Conservation (phyloP, 37 sponge, comb jelly and placozoan species). For the Beroe forskalii region DNA sequence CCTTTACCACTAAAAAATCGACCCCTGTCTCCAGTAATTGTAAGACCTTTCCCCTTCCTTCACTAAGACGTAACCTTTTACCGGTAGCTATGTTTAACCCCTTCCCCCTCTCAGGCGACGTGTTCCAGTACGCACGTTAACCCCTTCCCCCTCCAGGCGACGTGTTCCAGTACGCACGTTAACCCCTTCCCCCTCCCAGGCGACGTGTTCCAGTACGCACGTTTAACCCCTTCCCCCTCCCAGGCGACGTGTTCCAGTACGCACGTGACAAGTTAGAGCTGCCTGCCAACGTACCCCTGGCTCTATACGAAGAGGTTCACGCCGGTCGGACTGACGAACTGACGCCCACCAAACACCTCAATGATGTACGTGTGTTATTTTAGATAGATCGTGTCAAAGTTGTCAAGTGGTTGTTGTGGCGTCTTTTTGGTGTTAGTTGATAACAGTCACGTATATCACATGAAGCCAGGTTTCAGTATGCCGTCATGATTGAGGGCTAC, state of each 20-base stretch:
- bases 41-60: background rate
- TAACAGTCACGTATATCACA: no score
- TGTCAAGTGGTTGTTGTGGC: no score
- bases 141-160: background rate
- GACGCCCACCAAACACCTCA: constrained; percentile 51
- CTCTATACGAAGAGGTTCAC: constrained; percentile 51
- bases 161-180: constrained; percentile 15
- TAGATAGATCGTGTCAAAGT: no score
- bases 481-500: no score
- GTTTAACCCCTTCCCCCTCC: background rate
- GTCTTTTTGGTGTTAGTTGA: no score
- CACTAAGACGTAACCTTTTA: background rate
- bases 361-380: constrained; percentile 3
- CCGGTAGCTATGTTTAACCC: background rate
- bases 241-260: constrained; percentile 62
- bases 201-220: constrained; percentile 57
- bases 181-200: constrained; percentile 13
- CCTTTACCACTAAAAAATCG: no score
- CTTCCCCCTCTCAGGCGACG: constrained; percentile 34
- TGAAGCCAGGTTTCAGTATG: no score
- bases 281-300: constrained; percentile 35
- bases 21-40: no score
- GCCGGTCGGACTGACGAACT: constrained; percentile 52
- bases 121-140: constrained; percentile 58
- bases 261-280: constrained; percentile 52